A percentile compares a stretch with the other conserved stretches of the same genome.
These are phyloP conservation scores for Astur gentilis DNA, from an alignment of 2,113 vertebrate genomes.

Conservation along the genomic window DNA sequence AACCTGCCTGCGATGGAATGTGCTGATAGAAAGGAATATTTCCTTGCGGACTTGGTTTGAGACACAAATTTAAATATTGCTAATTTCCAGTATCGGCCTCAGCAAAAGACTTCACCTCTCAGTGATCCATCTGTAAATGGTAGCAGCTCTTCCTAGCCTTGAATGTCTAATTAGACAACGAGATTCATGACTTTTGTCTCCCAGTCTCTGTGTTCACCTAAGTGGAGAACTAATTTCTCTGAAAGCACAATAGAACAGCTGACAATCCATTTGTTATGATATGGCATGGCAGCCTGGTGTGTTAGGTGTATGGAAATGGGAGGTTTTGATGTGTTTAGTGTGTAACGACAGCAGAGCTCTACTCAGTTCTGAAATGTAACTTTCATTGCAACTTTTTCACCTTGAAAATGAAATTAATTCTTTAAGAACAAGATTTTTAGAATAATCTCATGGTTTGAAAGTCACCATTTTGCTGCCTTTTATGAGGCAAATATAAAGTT, in stretches of 20 bases:
- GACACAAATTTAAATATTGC: slow-evolving; percentile 1
- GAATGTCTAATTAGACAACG: not conserved
- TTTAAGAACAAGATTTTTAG: not conserved
- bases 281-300: fast-evolving
- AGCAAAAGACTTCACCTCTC: not conserved
- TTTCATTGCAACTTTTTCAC: not conserved
- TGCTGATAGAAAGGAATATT: slow-evolving; percentile 35
- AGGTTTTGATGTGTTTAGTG: not conserved
- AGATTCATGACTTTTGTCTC: fast-evolving
- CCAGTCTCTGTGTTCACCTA: not conserved
- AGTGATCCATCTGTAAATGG: not conserved
- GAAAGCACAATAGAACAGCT: not conserved
- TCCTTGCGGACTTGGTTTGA: not conserved
- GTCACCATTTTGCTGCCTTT: not conserved
- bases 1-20: slow-evolving; percentile 25
- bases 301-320: not conserved
- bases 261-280: not conserved
- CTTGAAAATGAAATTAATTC: not conserved
- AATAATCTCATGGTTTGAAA: not conserved
- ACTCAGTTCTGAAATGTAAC: not conserved
- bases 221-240: not conserved
- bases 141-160: not conserved
- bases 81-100: slow-evolving; percentile 9
- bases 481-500: not conserved
- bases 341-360: not conserved